Percentiles rank a stretch among this genome's conserved stretches.
phyloP scores from a whole-genome alignment of 2,888 invertebrate genomes.

The Ecdyonurus torrentis region DNA sequence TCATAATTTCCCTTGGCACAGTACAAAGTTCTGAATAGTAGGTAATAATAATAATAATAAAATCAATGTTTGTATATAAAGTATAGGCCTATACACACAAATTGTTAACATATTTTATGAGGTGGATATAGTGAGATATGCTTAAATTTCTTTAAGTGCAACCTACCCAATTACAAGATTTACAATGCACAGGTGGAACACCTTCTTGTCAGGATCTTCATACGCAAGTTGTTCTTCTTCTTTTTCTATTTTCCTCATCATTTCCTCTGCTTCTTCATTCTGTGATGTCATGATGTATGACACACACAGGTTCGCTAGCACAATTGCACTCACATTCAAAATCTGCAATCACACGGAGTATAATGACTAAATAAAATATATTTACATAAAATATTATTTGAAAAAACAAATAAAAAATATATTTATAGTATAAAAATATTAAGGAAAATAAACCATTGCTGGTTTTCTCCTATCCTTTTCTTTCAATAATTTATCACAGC shows the following conservation, averaged over 20 bases:
- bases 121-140: background rate
- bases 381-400: too few species aligned
- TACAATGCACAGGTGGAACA: conserved; percentile 92
- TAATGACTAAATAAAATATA: too few species aligned
- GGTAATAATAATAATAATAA: too few species aligned
- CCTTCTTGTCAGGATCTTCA: conserved; percentile 84
- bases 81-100: conserved; percentile 1
- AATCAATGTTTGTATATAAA: conserved; percentile 8
- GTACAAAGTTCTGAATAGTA: conserved; percentile 58
- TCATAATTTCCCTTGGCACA: conserved; percentile 99
- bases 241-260: conserved; percentile 97
- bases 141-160: background rate
- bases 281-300: conserved; percentile 98
- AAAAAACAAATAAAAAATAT: too few species aligned
- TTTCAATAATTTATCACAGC: too few species aligned
- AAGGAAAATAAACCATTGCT: too few species aligned
- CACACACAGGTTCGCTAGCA: conserved; percentile 94
- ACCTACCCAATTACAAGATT: conserved; percentile 88
- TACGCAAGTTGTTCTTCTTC: conserved; percentile 88
- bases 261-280: conserved; percentile 95
- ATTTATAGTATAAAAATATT: too few species aligned
- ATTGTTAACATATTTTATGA: background rate
- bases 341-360: too few species aligned
- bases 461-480: background rate
- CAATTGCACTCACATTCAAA: conserved; percentile 89